Percentiles rank a stretch among this genome's conserved stretches.
phyloP scores from a whole-genome alignment of 2,888 invertebrate genomes.

The Labia minor region DNA sequence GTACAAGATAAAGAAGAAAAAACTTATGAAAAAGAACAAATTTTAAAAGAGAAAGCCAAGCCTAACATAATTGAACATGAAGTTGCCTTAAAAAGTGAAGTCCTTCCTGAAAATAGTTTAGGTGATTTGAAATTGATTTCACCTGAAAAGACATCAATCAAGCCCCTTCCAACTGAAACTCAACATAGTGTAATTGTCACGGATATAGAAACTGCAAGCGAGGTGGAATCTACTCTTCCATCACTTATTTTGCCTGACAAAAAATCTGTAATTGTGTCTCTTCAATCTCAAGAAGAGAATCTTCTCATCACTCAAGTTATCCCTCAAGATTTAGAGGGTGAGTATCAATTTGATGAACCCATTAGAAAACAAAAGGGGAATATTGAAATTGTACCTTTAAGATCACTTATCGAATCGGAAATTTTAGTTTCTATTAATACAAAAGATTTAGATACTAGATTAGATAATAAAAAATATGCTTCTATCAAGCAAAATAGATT shows the following conservation, averaged over 20 bases:
- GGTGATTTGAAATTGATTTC: slow-evolving; percentile 28
- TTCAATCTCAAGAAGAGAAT: slow-evolving; percentile 35
- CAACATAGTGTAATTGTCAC: slow-evolving; percentile 42
- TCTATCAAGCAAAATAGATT: slow-evolving; percentile 15
- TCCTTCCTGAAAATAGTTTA: slow-evolving; percentile 30
- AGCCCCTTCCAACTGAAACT: slow-evolving; percentile 32
- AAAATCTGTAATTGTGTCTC: slow-evolving; percentile 37
- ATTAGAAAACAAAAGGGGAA: slow-evolving; percentile 24
- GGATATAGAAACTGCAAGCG: slow-evolving; percentile 39
- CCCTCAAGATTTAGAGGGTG: slow-evolving; percentile 41
- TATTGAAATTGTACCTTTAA: slow-evolving; percentile 24
- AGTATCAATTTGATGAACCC: slow-evolving; percentile 32
- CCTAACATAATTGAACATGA: slow-evolving; percentile 38
- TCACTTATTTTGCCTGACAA: slow-evolving; percentile 36
- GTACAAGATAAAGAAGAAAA: slow-evolving; percentile 28
- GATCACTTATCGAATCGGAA: slow-evolving; percentile 22
- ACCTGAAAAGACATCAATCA: slow-evolving; percentile 32
- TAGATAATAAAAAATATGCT: slow-evolving; percentile 18
- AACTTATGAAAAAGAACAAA: slow-evolving; percentile 36
- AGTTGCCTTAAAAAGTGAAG: slow-evolving; percentile 38
- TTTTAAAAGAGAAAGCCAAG: slow-evolving; percentile 39
- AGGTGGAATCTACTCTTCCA: slow-evolving; percentile 38
- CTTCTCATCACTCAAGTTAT: slow-evolving; percentile 40
- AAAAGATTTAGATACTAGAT: slow-evolving; percentile 21
- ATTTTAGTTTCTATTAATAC: slow-evolving; percentile 29